Conservation (phyloP, 1,140 invertebrate species). For the Philaenus spumarius region DNA sequence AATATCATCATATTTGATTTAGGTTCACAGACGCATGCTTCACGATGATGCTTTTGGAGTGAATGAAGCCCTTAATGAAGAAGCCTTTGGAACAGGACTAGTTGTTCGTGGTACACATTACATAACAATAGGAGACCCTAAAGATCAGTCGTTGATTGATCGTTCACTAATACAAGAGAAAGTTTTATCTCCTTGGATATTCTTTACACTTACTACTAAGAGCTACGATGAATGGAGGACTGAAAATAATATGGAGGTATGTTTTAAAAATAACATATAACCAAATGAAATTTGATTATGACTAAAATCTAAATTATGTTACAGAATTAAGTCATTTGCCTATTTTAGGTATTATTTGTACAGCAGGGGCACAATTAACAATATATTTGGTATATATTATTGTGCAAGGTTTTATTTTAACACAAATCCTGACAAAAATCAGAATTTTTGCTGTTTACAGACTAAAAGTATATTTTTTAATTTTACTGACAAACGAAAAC, state of each 20-base stretch:
- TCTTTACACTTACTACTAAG: constrained; percentile 38
- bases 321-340: too few species aligned
- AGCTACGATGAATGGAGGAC: constrained; percentile 40
- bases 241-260: constrained; percentile 41
- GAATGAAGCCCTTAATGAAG: constrained; percentile 86
- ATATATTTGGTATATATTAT: too few species aligned
- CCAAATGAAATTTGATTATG: too few species aligned
- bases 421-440: too few species aligned
- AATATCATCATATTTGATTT: too few species aligned
- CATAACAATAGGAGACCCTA: constrained; percentile 44
- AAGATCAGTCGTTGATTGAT: constrained; percentile 25
- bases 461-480: too few species aligned
- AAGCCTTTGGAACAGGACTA: constrained; percentile 67
- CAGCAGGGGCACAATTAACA: too few species aligned
- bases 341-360: too few species aligned
- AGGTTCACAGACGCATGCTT: constrained; percentile 76
- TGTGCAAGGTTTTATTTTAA: too few species aligned
- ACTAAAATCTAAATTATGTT: too few species aligned
- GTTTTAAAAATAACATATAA: neutral
- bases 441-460: too few species aligned
- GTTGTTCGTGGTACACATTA: constrained; percentile 74
- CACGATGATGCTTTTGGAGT: constrained; percentile 92
- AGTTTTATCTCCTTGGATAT: constrained; percentile 41
- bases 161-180: constrained; percentile 36
- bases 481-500: too few species aligned